Conservation (phyloP, 2,797 vertebrate genomes). For the Oryzias sinensis region DNA sequence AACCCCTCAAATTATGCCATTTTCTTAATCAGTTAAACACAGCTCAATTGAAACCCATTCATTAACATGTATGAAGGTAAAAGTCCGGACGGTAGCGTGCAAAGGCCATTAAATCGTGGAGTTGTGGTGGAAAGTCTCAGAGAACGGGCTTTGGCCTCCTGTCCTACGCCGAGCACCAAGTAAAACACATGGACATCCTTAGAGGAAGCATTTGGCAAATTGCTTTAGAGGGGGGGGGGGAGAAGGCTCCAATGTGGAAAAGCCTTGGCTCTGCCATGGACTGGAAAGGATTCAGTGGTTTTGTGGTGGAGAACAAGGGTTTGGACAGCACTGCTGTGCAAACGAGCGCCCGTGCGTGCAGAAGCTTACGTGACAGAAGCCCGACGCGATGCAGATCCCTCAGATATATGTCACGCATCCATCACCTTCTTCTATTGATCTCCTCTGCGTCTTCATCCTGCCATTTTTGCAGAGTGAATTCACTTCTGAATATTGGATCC, state of each 20-base stretch:
- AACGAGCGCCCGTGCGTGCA: constrained; percentile 38
- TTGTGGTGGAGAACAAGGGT: constrained; percentile 54
- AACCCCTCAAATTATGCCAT: too few relatives aligned
- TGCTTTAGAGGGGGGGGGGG: constrained; percentile 47
- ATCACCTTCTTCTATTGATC: constrained; percentile 64
- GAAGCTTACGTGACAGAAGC: constrained; percentile 8
- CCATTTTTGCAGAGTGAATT: constrained; percentile 59
- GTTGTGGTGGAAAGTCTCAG: constrained; percentile 57
- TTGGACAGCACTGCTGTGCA: constrained; percentile 55
- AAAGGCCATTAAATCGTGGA: constrained; percentile 52
- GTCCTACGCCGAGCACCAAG: constrained; percentile 61
- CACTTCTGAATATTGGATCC: constrained; percentile 71
- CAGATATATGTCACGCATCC: constrained; percentile 45
- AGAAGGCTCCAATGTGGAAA: constrained; percentile 69
- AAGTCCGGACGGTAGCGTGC: constrained; percentile 19
- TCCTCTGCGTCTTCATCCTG: constrained; percentile 45
- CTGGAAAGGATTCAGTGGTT: constrained; percentile 68
- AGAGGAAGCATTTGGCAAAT: constrained; percentile 79
- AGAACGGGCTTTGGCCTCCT: constrained; percentile 35
- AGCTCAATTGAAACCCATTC: constrained; percentile 48
- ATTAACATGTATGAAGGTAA: constrained; percentile 49
- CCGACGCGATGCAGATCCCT: constrained; percentile 46
- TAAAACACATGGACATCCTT: constrained; percentile 75
- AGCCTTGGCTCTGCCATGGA: constrained; percentile 59
- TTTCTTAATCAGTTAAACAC: constrained; percentile 19